phyloP scores from a whole-genome alignment of 2,113 vertebrate species.

The Leucoraja erinaceus region DNA sequence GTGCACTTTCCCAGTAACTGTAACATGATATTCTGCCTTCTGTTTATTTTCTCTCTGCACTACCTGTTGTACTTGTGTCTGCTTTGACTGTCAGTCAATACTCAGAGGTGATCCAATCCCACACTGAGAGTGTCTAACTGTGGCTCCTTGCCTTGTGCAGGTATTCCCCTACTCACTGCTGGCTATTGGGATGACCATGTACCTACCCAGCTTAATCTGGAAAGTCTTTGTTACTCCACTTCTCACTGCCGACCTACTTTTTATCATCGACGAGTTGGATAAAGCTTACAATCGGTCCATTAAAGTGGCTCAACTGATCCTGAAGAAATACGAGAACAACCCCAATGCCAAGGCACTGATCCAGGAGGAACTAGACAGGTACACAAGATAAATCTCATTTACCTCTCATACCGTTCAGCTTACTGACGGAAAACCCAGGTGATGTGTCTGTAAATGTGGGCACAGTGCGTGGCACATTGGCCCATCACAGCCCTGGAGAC shows the following conservation, averaged over 20 bases:
- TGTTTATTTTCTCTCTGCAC: no score
- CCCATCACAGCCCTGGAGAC: no score
- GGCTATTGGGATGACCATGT: conserved; percentile 81
- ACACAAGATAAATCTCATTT: background rate
- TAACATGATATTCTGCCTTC: no score
- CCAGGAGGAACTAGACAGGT: conserved; percentile 85
- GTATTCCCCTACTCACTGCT: conserved; percentile 85
- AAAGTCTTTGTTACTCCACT: conserved; percentile 67
- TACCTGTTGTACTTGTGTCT: no score
- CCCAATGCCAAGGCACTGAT: conserved; percentile 61
- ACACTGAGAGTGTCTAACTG: background rate
- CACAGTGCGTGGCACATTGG: background rate
- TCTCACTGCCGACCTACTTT: conserved; percentile 78
- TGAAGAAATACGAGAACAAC: conserved; percentile 71
- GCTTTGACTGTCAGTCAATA: no score
- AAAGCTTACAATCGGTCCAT: conserved; percentile 94
- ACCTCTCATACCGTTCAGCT: no score
- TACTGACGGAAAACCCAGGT: background rate
- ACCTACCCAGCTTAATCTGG: conserved; percentile 83
- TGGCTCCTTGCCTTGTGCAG: conserved; percentile 44
- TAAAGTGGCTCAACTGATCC: conserved; percentile 80
- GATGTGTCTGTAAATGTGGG: background rate
- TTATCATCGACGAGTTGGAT: conserved; percentile 87
- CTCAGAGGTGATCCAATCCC: background rate
- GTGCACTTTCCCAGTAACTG: no score